Conservation (phyloP, 2,888 invertebrate genomes). For the Unio pictorum region DNA sequence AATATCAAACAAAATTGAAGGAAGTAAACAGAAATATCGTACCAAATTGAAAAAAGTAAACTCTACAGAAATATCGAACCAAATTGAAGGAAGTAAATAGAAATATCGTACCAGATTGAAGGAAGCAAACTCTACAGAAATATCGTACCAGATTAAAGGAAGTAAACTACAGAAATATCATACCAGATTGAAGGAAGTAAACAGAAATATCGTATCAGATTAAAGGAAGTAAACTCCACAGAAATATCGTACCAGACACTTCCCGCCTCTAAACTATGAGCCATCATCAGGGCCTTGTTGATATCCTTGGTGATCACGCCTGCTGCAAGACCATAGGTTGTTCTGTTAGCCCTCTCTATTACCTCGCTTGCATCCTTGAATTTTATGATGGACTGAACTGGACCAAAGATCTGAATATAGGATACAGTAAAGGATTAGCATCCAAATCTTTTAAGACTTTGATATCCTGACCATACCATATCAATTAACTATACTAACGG, state of each 20-base stretch:
- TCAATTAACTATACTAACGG: background rate
- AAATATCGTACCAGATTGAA: too few species aligned
- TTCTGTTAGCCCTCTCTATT: conserved; percentile 85
- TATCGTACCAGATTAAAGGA: too few species aligned
- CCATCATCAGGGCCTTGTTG: conserved; percentile 82
- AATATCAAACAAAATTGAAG: too few species aligned
- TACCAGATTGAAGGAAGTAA: too few species aligned
- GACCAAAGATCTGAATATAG: conserved; percentile 84
- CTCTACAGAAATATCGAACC: too few species aligned
- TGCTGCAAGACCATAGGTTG: conserved; percentile 86
- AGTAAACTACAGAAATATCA: too few species aligned
- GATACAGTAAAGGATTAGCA: background rate
- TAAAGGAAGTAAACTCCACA: too few species aligned
- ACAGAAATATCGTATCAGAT: too few species aligned
- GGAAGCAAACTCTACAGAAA: too few species aligned
- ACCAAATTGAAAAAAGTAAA: too few species aligned
- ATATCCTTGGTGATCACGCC: conserved; percentile 87
- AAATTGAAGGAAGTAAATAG: too few species aligned
- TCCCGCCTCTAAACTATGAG: conserved; percentile 84
- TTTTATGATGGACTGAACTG: conserved; percentile 88
- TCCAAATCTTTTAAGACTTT: background rate
- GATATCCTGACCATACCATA: background rate
- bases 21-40: too few species aligned
- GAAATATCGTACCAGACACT: conserved; percentile 79
- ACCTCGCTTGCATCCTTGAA: conserved; percentile 87